These are phyloP conservation scores for Clusia tigrina DNA, from an alignment of 2,888 invertebrate species.

Conservation along the genomic window DNA sequence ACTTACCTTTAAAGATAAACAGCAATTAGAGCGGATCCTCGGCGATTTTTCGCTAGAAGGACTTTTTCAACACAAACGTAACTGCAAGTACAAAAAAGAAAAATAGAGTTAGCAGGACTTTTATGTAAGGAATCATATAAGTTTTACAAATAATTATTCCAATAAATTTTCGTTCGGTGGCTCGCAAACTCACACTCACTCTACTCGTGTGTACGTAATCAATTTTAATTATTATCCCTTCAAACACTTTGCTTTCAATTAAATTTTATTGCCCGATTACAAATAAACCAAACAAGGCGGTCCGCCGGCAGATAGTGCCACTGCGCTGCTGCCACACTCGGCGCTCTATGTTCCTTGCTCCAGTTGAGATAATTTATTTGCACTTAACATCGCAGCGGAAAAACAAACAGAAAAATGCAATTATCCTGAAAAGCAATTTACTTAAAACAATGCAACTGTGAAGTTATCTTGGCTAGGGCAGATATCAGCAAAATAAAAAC, in stretches of 20 bases:
- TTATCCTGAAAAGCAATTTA: constrained; percentile 8
- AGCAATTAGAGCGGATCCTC: no score
- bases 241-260: background rate
- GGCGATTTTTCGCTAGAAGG: no score
- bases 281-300: no score
- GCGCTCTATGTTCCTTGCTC: no score
- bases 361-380: background rate
- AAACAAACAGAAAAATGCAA: constrained; percentile 11
- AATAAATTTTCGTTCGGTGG: no score
- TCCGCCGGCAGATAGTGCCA: background rate
- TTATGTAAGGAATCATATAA: no score
- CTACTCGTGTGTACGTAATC: background rate
- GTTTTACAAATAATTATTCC: no score
- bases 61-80: no score
- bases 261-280: background rate
- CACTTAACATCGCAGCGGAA: background rate
- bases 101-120: no score
- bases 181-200: background rate
- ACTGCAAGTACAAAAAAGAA: no score
- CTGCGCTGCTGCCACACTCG: background rate
- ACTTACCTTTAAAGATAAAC: no score
- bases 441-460: constrained; percentile 4
- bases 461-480: background rate
- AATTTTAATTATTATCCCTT: background rate
- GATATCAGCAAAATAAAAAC: background rate